Conservation (phyloP, 2,888 invertebrate genomes). For the Nematopogon swammerdamellus region DNA sequence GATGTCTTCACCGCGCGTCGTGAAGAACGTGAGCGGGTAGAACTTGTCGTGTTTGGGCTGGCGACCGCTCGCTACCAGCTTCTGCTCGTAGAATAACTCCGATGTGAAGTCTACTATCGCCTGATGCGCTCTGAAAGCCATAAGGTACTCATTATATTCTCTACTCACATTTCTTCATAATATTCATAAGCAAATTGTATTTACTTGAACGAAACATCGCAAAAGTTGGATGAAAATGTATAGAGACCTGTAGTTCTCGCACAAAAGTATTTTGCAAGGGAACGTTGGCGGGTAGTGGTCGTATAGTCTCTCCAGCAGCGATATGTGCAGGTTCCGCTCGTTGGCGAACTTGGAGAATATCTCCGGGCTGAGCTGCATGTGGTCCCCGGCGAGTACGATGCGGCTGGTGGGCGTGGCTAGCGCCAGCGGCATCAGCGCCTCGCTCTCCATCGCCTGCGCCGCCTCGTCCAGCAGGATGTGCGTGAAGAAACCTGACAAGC, state of each 20-base stretch:
- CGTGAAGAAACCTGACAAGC: slow-evolving; percentile 66
- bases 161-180: background rate
- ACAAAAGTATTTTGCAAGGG: slow-evolving; percentile 74
- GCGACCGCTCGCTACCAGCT: slow-evolving; percentile 69
- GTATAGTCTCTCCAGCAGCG: slow-evolving; percentile 74
- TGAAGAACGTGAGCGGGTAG: slow-evolving; percentile 76
- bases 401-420: slow-evolving; percentile 69
- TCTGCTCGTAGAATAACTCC: slow-evolving; percentile 76
- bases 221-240: too few relatives aligned
- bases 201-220: too few relatives aligned
- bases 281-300: slow-evolving; percentile 70
- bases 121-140: slow-evolving; percentile 62
- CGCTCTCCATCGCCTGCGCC: slow-evolving; percentile 84
- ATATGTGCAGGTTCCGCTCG: slow-evolving; percentile 67
- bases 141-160: background rate
- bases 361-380: slow-evolving; percentile 82
- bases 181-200: too few relatives aligned
- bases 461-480: slow-evolving; percentile 86
- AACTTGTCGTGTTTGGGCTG: slow-evolving; percentile 67
- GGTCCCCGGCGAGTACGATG: slow-evolving; percentile 80
- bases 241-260: slow-evolving; percentile 64
- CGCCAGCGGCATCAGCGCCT: slow-evolving; percentile 76
- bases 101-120: slow-evolving; percentile 81
- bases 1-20: slow-evolving; percentile 74
- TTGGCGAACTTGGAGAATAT: slow-evolving; percentile 72